phyloP scores from a whole-genome alignment of 2,797 vertebrate species.

The Helostoma temminkii region DNA sequence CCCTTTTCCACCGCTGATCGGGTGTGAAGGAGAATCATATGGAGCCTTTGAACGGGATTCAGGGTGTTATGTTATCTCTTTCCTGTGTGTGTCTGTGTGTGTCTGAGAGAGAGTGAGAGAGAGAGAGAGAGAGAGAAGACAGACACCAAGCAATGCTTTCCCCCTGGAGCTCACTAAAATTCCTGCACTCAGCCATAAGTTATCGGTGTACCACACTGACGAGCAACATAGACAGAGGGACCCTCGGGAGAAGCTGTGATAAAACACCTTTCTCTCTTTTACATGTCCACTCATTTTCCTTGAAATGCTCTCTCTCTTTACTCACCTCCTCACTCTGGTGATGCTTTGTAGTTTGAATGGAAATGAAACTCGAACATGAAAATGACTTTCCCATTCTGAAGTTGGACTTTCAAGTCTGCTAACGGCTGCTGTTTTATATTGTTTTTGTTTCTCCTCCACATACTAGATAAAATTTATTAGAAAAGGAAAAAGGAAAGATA shows the following conservation, averaged over 20 bases:
- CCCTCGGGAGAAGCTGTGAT: slow-evolving; percentile 48
- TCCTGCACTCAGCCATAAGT: slow-evolving; percentile 42
- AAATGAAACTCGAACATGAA: slow-evolving; percentile 59
- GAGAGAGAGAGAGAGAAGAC: too few relatives aligned
- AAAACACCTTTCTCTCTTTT: slow-evolving; percentile 58
- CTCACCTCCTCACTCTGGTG: neutral
- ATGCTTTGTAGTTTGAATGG: slow-evolving; percentile 60
- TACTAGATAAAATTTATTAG: neutral
- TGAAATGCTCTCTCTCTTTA: slow-evolving; percentile 16
- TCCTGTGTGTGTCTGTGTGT: slow-evolving; percentile 17
- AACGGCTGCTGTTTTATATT: neutral
- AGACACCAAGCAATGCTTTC: slow-evolving; percentile 31
- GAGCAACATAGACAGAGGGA: slow-evolving; percentile 20
- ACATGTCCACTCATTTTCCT: slow-evolving; percentile 53
- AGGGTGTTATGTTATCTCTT: slow-evolving; percentile 49
- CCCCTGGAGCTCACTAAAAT: slow-evolving; percentile 49
- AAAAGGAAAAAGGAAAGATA: neutral
- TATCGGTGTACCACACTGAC: slow-evolving; percentile 2
- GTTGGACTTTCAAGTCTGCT: slow-evolving; percentile 24
- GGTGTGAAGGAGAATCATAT: slow-evolving; percentile 61
- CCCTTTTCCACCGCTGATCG: slow-evolving; percentile 30
- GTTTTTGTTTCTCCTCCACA: slow-evolving; percentile 22
- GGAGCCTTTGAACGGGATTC: slow-evolving; percentile 58
- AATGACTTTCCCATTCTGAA: slow-evolving; percentile 43
- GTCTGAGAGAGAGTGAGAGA: slow-evolving; percentile 16